Conservation (phyloP, 2,113 vertebrate genomes). For the Pardalotus punctatus region DNA sequence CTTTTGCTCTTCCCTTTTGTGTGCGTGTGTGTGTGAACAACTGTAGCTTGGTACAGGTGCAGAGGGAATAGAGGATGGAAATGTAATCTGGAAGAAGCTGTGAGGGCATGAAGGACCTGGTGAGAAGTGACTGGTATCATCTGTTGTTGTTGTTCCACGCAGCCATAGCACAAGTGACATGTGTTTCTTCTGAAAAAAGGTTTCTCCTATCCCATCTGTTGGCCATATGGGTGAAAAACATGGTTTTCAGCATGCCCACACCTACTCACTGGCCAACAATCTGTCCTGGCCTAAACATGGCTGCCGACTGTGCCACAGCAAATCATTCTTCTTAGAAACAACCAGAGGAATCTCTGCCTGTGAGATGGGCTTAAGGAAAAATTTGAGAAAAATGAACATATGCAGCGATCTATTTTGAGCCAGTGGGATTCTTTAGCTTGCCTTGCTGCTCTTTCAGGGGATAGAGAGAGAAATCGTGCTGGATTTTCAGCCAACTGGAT, state of each 20-base stretch:
- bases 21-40: neutral
- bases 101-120: neutral
- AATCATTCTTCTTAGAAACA: constrained; percentile 7
- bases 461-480: neutral
- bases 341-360: neutral
- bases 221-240: constrained; percentile 22
- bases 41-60: neutral
- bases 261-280: constrained; percentile 12
- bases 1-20: neutral
- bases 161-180: neutral
- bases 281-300: constrained; percentile 29
- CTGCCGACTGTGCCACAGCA: neutral
- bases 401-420: constrained; percentile 14
- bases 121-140: constrained; percentile 11
- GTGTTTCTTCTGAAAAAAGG: constrained; percentile 7
- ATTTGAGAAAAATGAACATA: constrained; percentile 25
- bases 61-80: neutral
- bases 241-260: constrained; percentile 23
- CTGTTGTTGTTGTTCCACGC: constrained; percentile 41
- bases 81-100: neutral
- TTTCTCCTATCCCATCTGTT: constrained; percentile 36
- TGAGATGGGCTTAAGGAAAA: neutral
- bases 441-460: neutral
- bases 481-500: neutral
- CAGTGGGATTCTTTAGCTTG: neutral